These are phyloP conservation scores for Fulica atra DNA, from an alignment of 2,113 vertebrate species.

Conservation along the genomic window DNA sequence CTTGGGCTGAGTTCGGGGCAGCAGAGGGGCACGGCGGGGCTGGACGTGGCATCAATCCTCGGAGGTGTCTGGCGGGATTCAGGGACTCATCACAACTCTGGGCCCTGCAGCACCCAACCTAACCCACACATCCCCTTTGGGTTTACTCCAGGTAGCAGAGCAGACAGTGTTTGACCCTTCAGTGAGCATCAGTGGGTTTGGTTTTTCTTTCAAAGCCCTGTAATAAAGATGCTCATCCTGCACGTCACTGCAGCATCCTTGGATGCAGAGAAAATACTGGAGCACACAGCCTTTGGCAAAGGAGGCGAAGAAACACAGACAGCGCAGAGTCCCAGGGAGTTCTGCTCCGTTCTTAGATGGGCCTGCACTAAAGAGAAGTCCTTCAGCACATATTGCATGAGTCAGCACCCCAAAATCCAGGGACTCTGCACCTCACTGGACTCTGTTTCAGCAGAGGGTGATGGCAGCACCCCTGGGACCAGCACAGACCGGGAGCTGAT, in stretches of 20 bases:
- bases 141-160: neutral
- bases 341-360: neutral
- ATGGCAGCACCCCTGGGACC: neutral
- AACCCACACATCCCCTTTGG: neutral
- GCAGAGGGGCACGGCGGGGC: neutral
- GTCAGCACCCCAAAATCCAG: neutral
- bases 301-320: no score
- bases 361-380: neutral
- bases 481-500: rapidly evolving
- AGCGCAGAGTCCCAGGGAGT: neutral
- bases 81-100: neutral
- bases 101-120: no score
- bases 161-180: neutral
- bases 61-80: neutral
- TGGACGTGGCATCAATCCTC: neutral
- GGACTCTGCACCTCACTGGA: neutral
- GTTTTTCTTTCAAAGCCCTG: neutral
- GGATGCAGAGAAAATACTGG: neutral
- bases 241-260: neutral
- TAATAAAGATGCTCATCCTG: neutral
- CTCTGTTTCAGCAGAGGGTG: neutral
- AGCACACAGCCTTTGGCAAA: neutral
- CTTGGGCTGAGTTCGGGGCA: neutral
- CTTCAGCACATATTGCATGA: neutral
- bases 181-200: neutral